phyloP scores from a whole-genome alignment of 2,113 vertebrate genomes.

The Columbina picui region DNA sequence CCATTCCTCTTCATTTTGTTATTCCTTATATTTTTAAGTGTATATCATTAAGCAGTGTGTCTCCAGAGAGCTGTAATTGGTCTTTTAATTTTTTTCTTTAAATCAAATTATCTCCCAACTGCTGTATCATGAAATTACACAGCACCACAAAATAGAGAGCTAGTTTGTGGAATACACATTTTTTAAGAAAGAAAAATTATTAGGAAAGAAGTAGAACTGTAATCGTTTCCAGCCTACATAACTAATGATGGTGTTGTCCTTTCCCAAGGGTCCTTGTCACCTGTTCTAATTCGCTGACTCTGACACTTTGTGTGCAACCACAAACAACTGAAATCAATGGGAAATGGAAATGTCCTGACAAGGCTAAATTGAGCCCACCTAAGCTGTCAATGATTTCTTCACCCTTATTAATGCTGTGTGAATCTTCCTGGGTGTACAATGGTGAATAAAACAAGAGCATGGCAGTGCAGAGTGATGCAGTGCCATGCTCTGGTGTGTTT shows the following conservation, averaged over 20 bases:
- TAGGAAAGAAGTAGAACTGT: neutral
- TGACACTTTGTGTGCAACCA: neutral
- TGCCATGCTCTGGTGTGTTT: neutral
- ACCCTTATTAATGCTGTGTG: neutral
- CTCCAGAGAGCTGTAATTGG: constrained; percentile 49
- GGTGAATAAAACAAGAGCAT: neutral
- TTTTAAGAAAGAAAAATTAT: neutral
- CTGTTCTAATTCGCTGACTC: constrained; percentile 12
- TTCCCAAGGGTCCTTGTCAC: constrained; percentile 14
- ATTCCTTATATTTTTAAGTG: constrained; percentile 35
- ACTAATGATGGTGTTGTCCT: neutral
- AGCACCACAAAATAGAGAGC: neutral
- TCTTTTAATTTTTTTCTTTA: neutral
- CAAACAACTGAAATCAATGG: constrained; percentile 22
- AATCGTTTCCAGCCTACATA: neutral
- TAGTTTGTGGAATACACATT: neutral
- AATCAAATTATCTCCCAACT: constrained; percentile 29
- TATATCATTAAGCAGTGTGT: neutral
- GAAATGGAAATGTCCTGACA: constrained; percentile 42
- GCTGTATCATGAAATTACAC: neutral
- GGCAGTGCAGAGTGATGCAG: neutral
- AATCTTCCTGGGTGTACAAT: neutral
- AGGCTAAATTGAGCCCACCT: constrained; percentile 17
- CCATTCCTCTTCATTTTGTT: neutral
- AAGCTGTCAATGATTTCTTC: neutral